Conservation (phyloP, 2,797 vertebrate genomes). For the Acanthiza pusilla region DNA sequence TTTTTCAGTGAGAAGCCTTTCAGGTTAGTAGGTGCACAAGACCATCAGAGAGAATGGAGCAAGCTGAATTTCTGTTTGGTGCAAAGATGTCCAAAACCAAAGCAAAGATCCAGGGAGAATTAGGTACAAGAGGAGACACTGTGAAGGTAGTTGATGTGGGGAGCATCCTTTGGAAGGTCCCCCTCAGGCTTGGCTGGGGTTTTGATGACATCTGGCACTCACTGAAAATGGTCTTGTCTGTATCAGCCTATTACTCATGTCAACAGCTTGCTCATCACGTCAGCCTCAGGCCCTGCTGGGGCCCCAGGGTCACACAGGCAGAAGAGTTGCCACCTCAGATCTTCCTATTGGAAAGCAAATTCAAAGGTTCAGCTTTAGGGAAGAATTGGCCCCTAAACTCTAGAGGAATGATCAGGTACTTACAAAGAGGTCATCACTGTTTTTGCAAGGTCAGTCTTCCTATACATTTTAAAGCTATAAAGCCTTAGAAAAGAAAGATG, state of each 20-base stretch:
- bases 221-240: background rate
- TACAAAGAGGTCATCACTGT: background rate
- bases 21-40: background rate
- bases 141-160: background rate
- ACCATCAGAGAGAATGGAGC: background rate
- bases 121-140: background rate
- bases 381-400: background rate
- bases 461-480: background rate
- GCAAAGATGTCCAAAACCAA: background rate
- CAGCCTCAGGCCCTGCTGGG: background rate
- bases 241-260: background rate
- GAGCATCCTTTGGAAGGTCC: background rate
- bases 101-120: background rate
- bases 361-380: background rate
- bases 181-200: background rate
- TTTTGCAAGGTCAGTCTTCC: background rate
- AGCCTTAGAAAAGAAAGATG: background rate
- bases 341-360: background rate
- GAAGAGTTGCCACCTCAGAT: background rate
- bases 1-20: background rate
- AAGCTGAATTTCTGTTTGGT: background rate
- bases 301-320: background rate
- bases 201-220: background rate
- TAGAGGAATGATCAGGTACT: background rate
- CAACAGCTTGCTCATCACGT: background rate